Evolutionary conservation across 2,888 invertebrate species (phyloP), one percentile per base, ranked within the genome.

Genomic region (Sarcophaga carnaria): DNA sequence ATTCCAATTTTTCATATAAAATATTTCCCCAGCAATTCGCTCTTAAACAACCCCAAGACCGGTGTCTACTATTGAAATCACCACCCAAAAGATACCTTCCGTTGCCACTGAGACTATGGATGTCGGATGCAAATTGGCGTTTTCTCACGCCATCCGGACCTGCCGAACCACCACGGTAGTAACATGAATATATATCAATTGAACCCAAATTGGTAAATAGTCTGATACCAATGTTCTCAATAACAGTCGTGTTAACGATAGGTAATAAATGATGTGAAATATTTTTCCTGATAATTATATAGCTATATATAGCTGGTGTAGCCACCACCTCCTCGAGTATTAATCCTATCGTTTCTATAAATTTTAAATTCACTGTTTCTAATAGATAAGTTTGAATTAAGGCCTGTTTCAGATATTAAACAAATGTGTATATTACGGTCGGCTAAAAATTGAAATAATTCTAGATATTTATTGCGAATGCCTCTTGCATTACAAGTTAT

Each of bases 141-240:
- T 80, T 64, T 4, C 25, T 25, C 37, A 78, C 12, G 14, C 49
- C 49, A 49, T 49, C 49, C 10, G 10, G 14, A 12, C 49, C 49
- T 8, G 49, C 49, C 14, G 49, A 49, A 14, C 49, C 49, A 11
- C 11, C 49, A 49, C 10, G 49, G 14, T 3, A 49, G 49, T 11
- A 11, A 49, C 49, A 49, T 14, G 49, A 49, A 49, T 49, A 49
- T 49, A 49, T 14, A 49, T n/a, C 14, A 49, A 49, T 49, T 49
- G 14, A 5, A 49, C 14, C 14, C 12, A 14, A 14, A 49, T 49
- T 27, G 27, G 54, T 71, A 17, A 71, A 71, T 59, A 54, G 6
- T 71, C 54, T 71, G 14, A 71, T 71, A 4, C 70, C 70, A 17
- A 71, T 54, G 17, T 59, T 71, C 59, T 71, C 70, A 4, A 71